These are phyloP conservation scores for Neodiprion virginianus DNA, from an alignment of 1,140 invertebrate species.

Conservation along the genomic window DNA sequence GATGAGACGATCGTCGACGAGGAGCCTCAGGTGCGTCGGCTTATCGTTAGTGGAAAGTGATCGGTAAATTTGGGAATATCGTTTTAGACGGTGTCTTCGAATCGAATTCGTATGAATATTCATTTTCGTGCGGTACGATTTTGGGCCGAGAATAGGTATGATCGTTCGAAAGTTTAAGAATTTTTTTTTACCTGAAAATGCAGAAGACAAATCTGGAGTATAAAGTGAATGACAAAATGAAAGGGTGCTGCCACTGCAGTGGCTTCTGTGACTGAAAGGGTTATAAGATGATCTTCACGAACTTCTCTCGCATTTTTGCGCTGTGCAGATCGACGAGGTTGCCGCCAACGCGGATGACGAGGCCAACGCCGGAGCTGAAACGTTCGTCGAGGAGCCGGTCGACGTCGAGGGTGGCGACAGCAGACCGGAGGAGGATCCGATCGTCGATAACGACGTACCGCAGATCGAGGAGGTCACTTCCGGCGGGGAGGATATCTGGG, in stretches of 20 bases:
- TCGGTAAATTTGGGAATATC: too few relatives aligned
- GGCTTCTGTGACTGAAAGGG: too few relatives aligned
- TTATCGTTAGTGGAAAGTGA: too few relatives aligned
- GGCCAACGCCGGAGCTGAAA: constrained; percentile 34
- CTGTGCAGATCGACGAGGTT: constrained; percentile 45
- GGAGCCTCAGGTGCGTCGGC: constrained; percentile 40
- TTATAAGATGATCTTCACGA: background rate
- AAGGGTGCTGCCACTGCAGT: too few relatives aligned
- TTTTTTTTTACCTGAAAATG: too few relatives aligned
- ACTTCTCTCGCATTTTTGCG: constrained; percentile 4
- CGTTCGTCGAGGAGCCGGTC: constrained; percentile 39
- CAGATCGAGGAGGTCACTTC: constrained; percentile 29
- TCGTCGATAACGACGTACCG: constrained; percentile 17
- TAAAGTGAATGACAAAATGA: too few relatives aligned
- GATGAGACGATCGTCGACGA: constrained; percentile 46
- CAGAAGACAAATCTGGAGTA: too few relatives aligned
- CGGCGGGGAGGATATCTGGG: constrained; percentile 32
- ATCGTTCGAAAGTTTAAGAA: too few relatives aligned
- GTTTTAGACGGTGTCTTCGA: too few relatives aligned
- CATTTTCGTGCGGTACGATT: too few relatives aligned
- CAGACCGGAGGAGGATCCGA: background rate
- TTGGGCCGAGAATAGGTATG: too few relatives aligned
- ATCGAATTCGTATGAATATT: too few relatives aligned
- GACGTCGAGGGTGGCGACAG: constrained; percentile 10
- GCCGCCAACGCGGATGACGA: constrained; percentile 26